Percentiles rank a stretch among this genome's conserved stretches.
phyloP scores from a whole-genome alignment of 2,888 invertebrate species.

The Eristalinus aeneus region DNA sequence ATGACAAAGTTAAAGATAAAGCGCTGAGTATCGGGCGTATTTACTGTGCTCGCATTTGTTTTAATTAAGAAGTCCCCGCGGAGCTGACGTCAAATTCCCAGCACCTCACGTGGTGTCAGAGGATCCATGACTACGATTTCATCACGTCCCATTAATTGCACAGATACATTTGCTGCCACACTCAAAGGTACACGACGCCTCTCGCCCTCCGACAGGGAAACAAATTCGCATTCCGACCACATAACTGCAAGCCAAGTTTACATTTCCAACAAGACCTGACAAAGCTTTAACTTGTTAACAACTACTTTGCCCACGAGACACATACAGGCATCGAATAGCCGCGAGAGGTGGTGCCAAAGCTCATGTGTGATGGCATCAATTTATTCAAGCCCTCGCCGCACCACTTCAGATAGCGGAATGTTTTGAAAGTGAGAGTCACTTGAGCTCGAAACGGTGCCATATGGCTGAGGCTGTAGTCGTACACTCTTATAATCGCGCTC shows the following conservation, averaged over 20 bases:
- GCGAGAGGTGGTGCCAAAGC: conserved; percentile 27
- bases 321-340: neutral
- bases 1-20: conserved; percentile 5
- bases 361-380: conserved; percentile 11
- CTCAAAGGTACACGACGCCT: neutral
- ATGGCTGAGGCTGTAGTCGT: conserved; percentile 25
- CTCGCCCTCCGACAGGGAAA: conserved; percentile 14
- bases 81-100: neutral
- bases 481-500: conserved; percentile 32
- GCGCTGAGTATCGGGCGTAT: conserved; percentile 20
- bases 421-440: conserved; percentile 64
- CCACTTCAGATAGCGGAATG: conserved; percentile 55
- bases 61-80: conserved; percentile 1
- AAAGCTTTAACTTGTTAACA: conserved; percentile 62
- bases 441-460: conserved; percentile 53
- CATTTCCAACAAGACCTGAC: conserved; percentile 15
- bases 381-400: conserved; percentile 1
- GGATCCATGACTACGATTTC: conserved; percentile 15
- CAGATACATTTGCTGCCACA: conserved; percentile 21
- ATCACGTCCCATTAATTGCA: conserved; percentile 3
- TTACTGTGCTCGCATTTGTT: conserved; percentile 12
- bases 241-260: conserved; percentile 60
- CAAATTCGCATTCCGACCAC: conserved; percentile 59
- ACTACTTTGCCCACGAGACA: conserved; percentile 30
- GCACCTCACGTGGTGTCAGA: neutral